phyloP scores from a whole-genome alignment of 2,797 vertebrate species.

The Octomys mimax region DNA sequence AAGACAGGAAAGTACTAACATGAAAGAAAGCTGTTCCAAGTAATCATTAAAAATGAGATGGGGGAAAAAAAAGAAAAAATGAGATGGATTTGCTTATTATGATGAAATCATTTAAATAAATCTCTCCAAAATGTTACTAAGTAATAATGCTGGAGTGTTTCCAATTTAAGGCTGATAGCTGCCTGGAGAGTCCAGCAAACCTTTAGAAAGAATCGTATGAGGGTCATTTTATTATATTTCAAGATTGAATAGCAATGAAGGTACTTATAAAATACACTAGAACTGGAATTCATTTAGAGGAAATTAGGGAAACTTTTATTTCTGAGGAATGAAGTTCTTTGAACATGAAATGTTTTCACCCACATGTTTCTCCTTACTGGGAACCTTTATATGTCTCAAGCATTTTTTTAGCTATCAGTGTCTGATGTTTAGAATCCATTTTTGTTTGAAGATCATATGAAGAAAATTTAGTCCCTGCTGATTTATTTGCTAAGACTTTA shows the following conservation, averaged over 20 bases:
- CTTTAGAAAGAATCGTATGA: not conserved
- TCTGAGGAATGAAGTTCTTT: constrained; percentile 65
- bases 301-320: constrained; percentile 65
- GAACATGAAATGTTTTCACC: constrained; percentile 72
- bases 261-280: constrained; percentile 39
- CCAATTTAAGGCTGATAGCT: not conserved
- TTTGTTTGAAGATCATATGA: constrained; percentile 73
- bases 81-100: constrained; percentile 18
- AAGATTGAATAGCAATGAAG: constrained; percentile 27
- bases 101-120: constrained; percentile 59
- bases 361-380: constrained; percentile 65
- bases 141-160: not conserved
- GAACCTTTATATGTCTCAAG: not conserved
- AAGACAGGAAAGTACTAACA: not conserved
- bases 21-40: constrained; percentile 49
- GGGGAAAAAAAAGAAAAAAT: not conserved
- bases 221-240: constrained; percentile 63
- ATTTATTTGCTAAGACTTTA: constrained; percentile 58
- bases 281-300: constrained; percentile 64
- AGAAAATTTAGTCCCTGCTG: constrained; percentile 69
- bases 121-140: constrained; percentile 1
- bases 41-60: constrained; percentile 57
- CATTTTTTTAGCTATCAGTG: constrained; percentile 31
- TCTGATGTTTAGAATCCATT: constrained; percentile 76
- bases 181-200: not conserved